Evolutionary conservation across 2,888 invertebrate genomes (phyloP).

Genomic region (Hypena proboscidalis): DNA sequence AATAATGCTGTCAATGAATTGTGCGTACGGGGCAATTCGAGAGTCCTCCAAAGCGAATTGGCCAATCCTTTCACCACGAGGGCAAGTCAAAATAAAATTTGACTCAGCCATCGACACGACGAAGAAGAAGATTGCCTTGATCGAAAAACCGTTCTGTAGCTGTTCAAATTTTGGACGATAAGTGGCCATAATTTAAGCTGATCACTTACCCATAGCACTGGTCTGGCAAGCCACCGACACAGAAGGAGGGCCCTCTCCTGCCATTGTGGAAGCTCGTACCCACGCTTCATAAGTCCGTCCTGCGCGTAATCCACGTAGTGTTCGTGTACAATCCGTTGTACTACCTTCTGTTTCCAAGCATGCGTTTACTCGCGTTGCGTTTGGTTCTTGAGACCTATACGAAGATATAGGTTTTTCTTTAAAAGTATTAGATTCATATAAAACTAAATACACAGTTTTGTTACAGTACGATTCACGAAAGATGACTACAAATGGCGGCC

Average conservation of each 20-base stretch:
- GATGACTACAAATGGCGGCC: too few relatives aligned
- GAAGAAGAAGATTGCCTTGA: too few relatives aligned
- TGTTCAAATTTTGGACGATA: not conserved
- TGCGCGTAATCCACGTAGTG: slow-evolving; percentile 88
- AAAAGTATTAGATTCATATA: not conserved
- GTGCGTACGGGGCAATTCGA: too few relatives aligned
- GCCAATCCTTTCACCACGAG: too few relatives aligned
- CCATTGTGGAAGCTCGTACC: slow-evolving; percentile 92
- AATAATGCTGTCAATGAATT: too few relatives aligned
- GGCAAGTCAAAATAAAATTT: too few relatives aligned
- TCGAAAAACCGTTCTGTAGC: too few relatives aligned
- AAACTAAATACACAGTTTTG: too few relatives aligned
- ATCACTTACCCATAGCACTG: slow-evolving; percentile 69
- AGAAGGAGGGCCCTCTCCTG: slow-evolving; percentile 88
- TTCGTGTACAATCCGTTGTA: slow-evolving; percentile 80
- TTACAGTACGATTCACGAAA: too few relatives aligned
- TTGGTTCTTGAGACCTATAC: slow-evolving; percentile 73
- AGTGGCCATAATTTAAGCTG: not conserved
- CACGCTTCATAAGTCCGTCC: slow-evolving; percentile 93
- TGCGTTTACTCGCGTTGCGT: slow-evolving; percentile 68
- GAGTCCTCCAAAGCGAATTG: too few relatives aligned
- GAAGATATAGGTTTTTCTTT: not conserved
- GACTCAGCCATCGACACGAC: too few relatives aligned
- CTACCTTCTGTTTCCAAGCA: slow-evolving; percentile 70
- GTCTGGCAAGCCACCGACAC: slow-evolving; percentile 77